A percentile compares a stretch with the other conserved stretches of the same genome.
These are phyloP conservation scores for Hoplostethus atlanticus DNA, from an alignment of 2,797 vertebrate genomes.

Conservation along the genomic window DNA sequence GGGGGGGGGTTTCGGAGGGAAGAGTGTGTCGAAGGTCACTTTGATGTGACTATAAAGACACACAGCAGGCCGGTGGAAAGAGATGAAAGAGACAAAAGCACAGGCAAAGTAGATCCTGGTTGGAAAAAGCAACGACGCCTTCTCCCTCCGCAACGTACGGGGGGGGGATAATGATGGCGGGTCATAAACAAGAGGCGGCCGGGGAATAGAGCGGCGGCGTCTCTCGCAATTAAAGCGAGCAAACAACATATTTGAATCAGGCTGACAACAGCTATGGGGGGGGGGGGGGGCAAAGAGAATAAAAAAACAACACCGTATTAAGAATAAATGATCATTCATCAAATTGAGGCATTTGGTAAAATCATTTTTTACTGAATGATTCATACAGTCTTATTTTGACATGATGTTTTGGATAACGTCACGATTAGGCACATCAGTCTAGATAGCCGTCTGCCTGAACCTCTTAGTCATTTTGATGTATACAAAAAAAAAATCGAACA, in stretches of 20 bases:
- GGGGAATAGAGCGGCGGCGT: slow-evolving; percentile 66
- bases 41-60: slow-evolving; percentile 81
- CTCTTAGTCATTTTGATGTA: slow-evolving; percentile 45
- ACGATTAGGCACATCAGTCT: slow-evolving; percentile 30
- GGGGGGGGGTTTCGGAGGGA: slow-evolving; percentile 43
- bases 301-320: not conserved
- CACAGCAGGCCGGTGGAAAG: slow-evolving; percentile 70
- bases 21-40: slow-evolving; percentile 75
- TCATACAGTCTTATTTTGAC: slow-evolving; percentile 31
- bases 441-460: slow-evolving; percentile 17
- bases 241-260: slow-evolving; percentile 66
- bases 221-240: slow-evolving; percentile 75
- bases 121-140: slow-evolving; percentile 17
- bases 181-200: slow-evolving; percentile 71
- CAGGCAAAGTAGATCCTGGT: slow-evolving; percentile 68
- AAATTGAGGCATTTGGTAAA: slow-evolving; percentile 48
- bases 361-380: slow-evolving; percentile 61
- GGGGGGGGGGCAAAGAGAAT: no score
- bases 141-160: no score
- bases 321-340: slow-evolving; percentile 37
- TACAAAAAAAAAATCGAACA: slow-evolving; percentile 23
- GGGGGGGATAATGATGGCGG: slow-evolving; percentile 74
- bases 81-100: slow-evolving; percentile 73
- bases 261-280: slow-evolving; percentile 38
- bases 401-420: slow-evolving; percentile 21